Evolutionary conservation across 2,888 invertebrate species (phyloP).

Genomic region (Athalia rosae): DNA sequence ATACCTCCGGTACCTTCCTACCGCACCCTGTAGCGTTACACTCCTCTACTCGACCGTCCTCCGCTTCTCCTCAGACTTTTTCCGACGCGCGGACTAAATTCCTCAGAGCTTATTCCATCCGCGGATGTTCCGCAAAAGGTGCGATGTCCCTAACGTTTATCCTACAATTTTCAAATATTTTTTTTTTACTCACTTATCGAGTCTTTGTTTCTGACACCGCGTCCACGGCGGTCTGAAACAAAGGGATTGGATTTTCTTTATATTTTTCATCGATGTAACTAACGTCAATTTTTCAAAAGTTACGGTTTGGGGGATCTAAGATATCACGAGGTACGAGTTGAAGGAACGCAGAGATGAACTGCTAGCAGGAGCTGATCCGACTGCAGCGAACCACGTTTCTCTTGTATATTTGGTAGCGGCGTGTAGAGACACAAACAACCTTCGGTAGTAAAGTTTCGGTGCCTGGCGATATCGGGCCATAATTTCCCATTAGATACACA

Average conservation of each 20-base stretch:
- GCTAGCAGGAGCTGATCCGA: too few species aligned
- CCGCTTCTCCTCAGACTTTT: too few species aligned
- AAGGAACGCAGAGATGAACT: neutral
- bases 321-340: neutral
- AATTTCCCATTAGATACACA: too few species aligned
- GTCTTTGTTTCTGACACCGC: conserved; percentile 28
- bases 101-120: too few species aligned
- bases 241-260: too few species aligned
- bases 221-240: conserved; percentile 39
- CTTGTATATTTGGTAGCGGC: conserved; percentile 36
- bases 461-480: neutral
- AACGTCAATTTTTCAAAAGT: too few species aligned
- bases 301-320: too few species aligned
- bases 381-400: conserved; percentile 9
- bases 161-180: neutral
- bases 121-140: too few species aligned
- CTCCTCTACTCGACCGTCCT: neutral
- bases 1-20: conserved; percentile 2
- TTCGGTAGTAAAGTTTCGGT: neutral
- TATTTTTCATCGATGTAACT: too few species aligned
- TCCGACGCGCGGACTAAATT: too few species aligned
- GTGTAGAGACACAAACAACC: conserved; percentile 22
- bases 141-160: too few species aligned
- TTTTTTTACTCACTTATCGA: conserved; percentile 22
- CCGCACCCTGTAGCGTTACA: neutral